Conservation (phyloP, 64 coral and sea anemone genomes). For the Actinia tenebrosa region DNA sequence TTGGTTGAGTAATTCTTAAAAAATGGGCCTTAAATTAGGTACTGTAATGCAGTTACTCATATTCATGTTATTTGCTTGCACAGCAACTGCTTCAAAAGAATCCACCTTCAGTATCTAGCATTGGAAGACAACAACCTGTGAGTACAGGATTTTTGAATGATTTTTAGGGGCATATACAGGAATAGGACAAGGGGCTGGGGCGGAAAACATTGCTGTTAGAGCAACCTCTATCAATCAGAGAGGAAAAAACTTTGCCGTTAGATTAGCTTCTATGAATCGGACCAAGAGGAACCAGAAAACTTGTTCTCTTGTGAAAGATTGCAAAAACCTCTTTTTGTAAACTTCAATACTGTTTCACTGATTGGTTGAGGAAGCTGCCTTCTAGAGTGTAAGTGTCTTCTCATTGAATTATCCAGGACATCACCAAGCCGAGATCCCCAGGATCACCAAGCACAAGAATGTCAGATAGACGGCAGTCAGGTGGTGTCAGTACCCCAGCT, state of each 20-base stretch:
- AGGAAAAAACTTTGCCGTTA: too few species aligned
- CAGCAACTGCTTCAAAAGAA: slow-evolving; percentile 91
- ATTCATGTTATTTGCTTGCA: background rate
- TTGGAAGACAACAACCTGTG: slow-evolving; percentile 78
- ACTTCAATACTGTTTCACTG: too few species aligned
- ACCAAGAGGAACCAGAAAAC: too few species aligned
- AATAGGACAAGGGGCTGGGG: too few species aligned
- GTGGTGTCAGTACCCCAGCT: slow-evolving; percentile 30
- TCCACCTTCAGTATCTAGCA: slow-evolving; percentile 52
- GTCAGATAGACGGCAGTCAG: slow-evolving; percentile 67
- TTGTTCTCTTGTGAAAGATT: too few species aligned
- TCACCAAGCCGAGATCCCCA: slow-evolving; percentile 67
- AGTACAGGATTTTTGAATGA: slow-evolving; percentile 9
- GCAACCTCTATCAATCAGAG: too few species aligned
- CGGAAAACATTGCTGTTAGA: too few species aligned
- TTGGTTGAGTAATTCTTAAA: background rate
- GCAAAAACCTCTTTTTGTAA: too few species aligned
- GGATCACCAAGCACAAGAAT: slow-evolving; percentile 63
- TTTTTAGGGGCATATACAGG: too few species aligned
- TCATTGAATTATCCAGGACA: background rate
- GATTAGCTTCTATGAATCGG: too few species aligned
- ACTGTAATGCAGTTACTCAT: background rate
- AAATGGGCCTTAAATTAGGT: background rate
- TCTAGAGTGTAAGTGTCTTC: too few species aligned
- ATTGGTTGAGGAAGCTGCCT: too few species aligned